Base-by-base conservation (phyloP, 2,797 vertebrate genomes). In the Pseudochirops corinnae region DNA sequence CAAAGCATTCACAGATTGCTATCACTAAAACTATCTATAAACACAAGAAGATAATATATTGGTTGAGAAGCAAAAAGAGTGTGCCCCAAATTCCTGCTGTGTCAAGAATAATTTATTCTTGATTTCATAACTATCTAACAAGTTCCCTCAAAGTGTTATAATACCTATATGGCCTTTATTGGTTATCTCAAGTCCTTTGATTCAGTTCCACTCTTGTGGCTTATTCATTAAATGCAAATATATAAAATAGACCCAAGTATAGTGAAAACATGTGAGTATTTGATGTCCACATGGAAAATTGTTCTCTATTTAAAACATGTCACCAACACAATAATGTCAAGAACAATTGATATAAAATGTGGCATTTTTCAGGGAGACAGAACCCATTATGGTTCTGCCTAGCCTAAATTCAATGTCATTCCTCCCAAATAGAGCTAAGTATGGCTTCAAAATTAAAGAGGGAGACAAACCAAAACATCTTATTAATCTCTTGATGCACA, bases 381-480 rank as follows among this genome's bases (percentile, higher is more conserved):
- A 87, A 87, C 39, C 39, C 9, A 46, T 87, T 46, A 87, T 24
- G 24, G 21, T 87, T 87, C 74, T 87, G 7, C 39, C 39, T 46
- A 87, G 39, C 21, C 74, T 87, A 87, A 87, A 87, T 87, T 21
- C 74, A 87, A 46, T 50, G 46, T 10, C 39, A 87, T 87, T 87
- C 74, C 39, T 87, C 39, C 39, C 39, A 87, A 87, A 87, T 12
- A 87, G 74, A 87, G 11, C 39, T 46, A 87, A 87, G 21, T 46
- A 46, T 50, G 39, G 74, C 74, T 46, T 87, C 74, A 87, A 2
- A 87, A 87, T 87, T 87, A 87, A 50, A 87, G 39, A 46, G 18
- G n/a, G 21, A 87, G 74, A 87, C 74, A 87, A 87, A 87, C 74
- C 74, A 87, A 87, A 87, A 87, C n/a, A 87, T 87, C 74, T 87